These are phyloP conservation scores for Andrena bicolor DNA, from an alignment of 2,888 invertebrate genomes.

Conservation along the genomic window DNA sequence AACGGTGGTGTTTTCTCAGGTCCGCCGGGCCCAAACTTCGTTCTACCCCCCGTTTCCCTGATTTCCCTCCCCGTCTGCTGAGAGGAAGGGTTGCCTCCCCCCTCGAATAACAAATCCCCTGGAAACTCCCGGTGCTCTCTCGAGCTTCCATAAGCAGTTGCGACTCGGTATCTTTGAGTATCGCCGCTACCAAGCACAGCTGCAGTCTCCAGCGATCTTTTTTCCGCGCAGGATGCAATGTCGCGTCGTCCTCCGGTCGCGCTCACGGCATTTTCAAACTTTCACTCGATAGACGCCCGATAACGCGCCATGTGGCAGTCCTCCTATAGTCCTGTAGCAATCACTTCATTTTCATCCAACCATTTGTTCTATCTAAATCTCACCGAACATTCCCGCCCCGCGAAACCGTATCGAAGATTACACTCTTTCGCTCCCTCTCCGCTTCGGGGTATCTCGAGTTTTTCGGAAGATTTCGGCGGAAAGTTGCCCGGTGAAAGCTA, in stretches of 20 bases:
- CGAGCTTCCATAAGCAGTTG: slow-evolving; percentile 59
- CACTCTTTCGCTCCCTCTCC: neutral
- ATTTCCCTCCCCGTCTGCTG: neutral
- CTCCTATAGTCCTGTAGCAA: neutral
- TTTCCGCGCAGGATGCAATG: slow-evolving; percentile 50
- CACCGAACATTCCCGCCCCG: neutral
- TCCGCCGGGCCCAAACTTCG: slow-evolving; percentile 33
- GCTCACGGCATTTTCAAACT: slow-evolving; percentile 58
- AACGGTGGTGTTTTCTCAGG: slow-evolving; percentile 46
- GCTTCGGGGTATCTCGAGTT: slow-evolving; percentile 6
- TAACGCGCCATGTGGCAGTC: slow-evolving; percentile 56
- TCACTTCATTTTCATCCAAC: slow-evolving; percentile 27
- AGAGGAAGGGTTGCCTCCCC: neutral
- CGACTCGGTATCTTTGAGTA: slow-evolving; percentile 64
- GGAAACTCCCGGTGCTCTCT: neutral
- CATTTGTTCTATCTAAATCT: slow-evolving; percentile 14
- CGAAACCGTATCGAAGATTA: slow-evolving; percentile 1
- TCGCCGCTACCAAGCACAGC: slow-evolving; percentile 53
- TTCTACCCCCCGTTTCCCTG: neutral
- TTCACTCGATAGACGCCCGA: slow-evolving; percentile 46
- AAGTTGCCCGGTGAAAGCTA: neutral
- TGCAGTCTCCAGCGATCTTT: slow-evolving; percentile 59
- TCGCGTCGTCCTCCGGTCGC: slow-evolving; percentile 10
- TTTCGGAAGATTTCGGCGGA: neutral
- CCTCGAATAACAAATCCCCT: slow-evolving; percentile 24